phyloP scores from a whole-genome alignment of 2,888 invertebrate genomes.

The Acronicta psi region DNA sequence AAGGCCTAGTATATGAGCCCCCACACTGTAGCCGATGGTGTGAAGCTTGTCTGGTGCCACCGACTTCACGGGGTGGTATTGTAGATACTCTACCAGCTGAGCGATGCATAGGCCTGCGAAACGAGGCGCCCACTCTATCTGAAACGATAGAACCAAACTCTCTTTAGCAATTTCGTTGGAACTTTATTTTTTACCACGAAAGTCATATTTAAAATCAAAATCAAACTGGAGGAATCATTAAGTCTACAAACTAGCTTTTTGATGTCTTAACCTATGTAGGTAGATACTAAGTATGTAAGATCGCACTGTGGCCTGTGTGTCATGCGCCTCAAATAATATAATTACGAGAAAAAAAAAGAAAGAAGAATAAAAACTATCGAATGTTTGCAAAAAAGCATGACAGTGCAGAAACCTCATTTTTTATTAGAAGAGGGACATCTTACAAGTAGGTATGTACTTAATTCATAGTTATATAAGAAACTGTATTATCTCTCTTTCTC shows the following conservation, averaged over 20 bases:
- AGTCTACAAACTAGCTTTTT: no score
- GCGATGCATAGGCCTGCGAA: conserved; percentile 93
- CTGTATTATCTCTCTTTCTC: conserved; percentile 2
- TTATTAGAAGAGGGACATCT: conserved; percentile 8
- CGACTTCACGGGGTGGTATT: conserved; percentile 92
- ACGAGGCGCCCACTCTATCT: conserved; percentile 90
- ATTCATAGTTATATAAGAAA: conserved; percentile 11
- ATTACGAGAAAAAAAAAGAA: no score
- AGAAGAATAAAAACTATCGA: no score
- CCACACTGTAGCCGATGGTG: conserved; percentile 95
- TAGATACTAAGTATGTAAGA: no score
- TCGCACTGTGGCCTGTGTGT: no score
- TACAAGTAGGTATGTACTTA: not conserved
- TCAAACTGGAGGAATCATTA: no score
- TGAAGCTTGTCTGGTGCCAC: conserved; percentile 93
- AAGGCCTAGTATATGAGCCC: conserved; percentile 95
- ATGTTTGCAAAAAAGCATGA: conserved; percentile 10
- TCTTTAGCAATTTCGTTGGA: not conserved
- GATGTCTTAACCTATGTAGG: no score
- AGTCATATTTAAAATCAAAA: no score
- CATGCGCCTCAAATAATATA: no score
- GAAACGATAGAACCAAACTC: conserved; percentile 49
- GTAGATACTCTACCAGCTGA: conserved; percentile 93
- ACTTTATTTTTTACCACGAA: no score
- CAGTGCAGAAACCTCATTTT: conserved; percentile 12